Conservation (phyloP, 2,888 invertebrate genomes). For the Ectemnius lituratus region DNA sequence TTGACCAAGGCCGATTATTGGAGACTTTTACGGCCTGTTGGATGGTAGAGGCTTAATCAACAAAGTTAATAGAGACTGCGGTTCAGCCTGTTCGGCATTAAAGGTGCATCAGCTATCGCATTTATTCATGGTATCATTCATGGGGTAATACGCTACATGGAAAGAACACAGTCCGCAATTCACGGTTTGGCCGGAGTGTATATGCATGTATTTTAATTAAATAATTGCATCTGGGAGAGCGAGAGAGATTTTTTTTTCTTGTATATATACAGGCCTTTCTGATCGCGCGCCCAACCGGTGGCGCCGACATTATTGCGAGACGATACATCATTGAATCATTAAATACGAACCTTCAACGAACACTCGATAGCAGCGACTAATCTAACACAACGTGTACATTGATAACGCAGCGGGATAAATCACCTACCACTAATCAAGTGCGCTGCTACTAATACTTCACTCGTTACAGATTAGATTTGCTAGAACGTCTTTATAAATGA, state of each 20-base stretch:
- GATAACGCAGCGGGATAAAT: conserved; percentile 5
- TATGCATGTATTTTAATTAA: conserved; percentile 25
- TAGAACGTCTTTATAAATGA: conserved; percentile 14
- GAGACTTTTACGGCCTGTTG: not conserved
- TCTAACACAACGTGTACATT: conserved; percentile 1
- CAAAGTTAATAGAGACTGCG: not conserved
- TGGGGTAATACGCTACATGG: not conserved
- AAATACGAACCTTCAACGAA: conserved; percentile 25
- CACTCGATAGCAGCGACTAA: conserved; percentile 21
- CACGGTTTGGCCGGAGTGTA: not conserved
- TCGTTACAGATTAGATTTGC: no score
- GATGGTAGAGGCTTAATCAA: conserved; percentile 1
- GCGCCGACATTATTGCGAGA: no score
- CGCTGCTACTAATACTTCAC: conserved; percentile 4
- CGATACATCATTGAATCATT: not conserved
- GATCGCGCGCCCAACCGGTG: no score
- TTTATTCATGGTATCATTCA: not conserved
- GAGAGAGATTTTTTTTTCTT: not conserved
- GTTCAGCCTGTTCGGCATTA: not conserved
- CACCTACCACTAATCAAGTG: conserved; percentile 25
- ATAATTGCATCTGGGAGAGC: conserved; percentile 34
- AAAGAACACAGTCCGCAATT: not conserved
- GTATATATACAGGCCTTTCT: conserved; percentile 38
- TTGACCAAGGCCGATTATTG: not conserved
- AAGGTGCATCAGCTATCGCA: not conserved